Evolutionary conservation across 2,888 invertebrate species (phyloP), one percentile per base, ranked within the genome.

Genomic region (Holacanthella duospinosa): DNA sequence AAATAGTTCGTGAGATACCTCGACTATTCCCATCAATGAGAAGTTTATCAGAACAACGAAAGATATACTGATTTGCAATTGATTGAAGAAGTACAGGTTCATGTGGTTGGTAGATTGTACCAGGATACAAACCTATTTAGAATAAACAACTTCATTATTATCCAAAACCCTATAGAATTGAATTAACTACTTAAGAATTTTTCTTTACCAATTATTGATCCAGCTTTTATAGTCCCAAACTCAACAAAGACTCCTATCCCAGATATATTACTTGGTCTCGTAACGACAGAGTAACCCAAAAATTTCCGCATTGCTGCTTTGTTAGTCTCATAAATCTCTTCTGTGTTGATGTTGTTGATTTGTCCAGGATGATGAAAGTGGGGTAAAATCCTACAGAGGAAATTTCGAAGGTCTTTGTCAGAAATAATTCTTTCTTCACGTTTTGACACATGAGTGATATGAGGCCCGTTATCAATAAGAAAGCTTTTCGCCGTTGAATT

Each of bases 21-120:
- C 74, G 75, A 68, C 79, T 76, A 68, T 79, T 79, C 1, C 81
- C 81, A 73, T 81, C 81, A 64, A 81, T 75, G 43, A 78, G 75
- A 2, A 77, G 60, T 1, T 79, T 77, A 73, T 81, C 80, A 55
- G 76, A 73, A 71, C 81, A 81, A 2, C 79, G 75, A 65, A 81
- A 79, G n/a, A 81, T 76, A 67, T 78, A 81, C 9, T 75, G 74
- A 69, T 81, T 81, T 2, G 74, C 75, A 26, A 81, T 63, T 29
- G 80, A 80, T 63, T 78, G 79, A 9, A 80, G 73, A 26, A 81
- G 75, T 1, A 80, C 74, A 21, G 80, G 80, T 53, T 81, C 79
- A 63, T 75, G 75, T 0, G 76, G 76, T 57, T 76, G 73, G 69
- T 81, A 81, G 1, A 80, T 70, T 1, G 78, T 74, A 43, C 80